Conservation (phyloP, 2,888 invertebrate species). For the Xylota sylvarum region DNA sequence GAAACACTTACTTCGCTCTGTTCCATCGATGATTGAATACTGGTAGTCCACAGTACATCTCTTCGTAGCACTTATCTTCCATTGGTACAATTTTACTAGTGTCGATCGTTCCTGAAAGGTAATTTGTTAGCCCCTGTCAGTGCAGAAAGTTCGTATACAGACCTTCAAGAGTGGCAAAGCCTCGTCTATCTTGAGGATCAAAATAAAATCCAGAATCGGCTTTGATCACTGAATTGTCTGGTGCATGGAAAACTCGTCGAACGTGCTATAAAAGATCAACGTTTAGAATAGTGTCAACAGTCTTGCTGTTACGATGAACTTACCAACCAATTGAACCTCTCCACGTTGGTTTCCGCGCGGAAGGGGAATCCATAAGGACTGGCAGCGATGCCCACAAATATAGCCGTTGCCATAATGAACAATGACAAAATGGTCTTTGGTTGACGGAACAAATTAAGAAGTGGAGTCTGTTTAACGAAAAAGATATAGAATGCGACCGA, state of each 20-base stretch:
- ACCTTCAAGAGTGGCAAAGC: slow-evolving; percentile 79
- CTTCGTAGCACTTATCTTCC: slow-evolving; percentile 79
- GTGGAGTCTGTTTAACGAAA: slow-evolving; percentile 79
- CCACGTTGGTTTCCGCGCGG: slow-evolving; percentile 85
- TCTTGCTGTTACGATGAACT: slow-evolving; percentile 61
- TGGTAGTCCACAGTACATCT: slow-evolving; percentile 82
- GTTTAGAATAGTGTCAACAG: neutral
- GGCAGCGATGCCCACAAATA: slow-evolving; percentile 82
- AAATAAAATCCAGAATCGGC: slow-evolving; percentile 85
- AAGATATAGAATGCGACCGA: too few relatives aligned
- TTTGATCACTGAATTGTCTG: slow-evolving; percentile 80
- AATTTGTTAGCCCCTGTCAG: neutral
- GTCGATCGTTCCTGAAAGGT: slow-evolving; percentile 77
- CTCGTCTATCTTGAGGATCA: slow-evolving; percentile 84
- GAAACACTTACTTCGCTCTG: slow-evolving; percentile 78
- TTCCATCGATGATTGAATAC: slow-evolving; percentile 82
- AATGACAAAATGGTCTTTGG: slow-evolving; percentile 82
- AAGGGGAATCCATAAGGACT: slow-evolving; percentile 87
- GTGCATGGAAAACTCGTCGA: slow-evolving; percentile 84
- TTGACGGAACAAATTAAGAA: slow-evolving; percentile 83
- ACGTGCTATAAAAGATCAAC: slow-evolving; percentile 83
- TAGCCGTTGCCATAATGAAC: slow-evolving; percentile 80
- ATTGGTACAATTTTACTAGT: slow-evolving; percentile 77
- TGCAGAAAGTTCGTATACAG: neutral
- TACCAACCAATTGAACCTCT: slow-evolving; percentile 85